phyloP scores from a whole-genome alignment of 2,888 invertebrate genomes.

The Blera fallax region DNA sequence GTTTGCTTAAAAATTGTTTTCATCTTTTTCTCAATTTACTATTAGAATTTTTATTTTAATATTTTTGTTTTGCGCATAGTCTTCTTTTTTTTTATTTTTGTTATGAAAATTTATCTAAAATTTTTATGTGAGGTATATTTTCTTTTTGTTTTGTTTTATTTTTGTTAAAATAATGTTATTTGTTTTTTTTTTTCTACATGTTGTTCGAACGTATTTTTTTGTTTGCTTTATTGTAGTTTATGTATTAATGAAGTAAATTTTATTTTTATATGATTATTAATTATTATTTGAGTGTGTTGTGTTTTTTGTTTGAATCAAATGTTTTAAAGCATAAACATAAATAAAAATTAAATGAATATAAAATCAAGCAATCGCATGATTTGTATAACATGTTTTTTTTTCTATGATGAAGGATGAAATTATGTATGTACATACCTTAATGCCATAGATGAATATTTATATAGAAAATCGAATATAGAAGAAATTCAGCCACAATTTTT shows the following conservation, averaged over 20 bases:
- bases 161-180: slow-evolving; percentile 9
- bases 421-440: neutral
- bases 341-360: slow-evolving; percentile 30
- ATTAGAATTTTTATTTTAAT: slow-evolving; percentile 61
- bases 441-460: neutral
- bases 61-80: slow-evolving; percentile 48
- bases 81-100: slow-evolving; percentile 73
- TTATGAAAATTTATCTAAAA: slow-evolving; percentile 80
- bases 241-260: neutral
- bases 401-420: neutral
- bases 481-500: slow-evolving; percentile 78
- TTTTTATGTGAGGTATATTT: slow-evolving; percentile 80
- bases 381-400: neutral
- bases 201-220: slow-evolving; percentile 36
- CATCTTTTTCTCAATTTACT: slow-evolving; percentile 62
- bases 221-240: neutral
- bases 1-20: slow-evolving; percentile 16
- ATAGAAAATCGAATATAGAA: slow-evolving; percentile 41
- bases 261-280: neutral
- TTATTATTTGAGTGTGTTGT: slow-evolving; percentile 54
- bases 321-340: neutral
- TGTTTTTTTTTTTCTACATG: slow-evolving; percentile 1
- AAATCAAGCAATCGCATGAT: slow-evolving; percentile 73
- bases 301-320: slow-evolving; percentile 33
- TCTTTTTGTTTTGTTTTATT: slow-evolving; percentile 75